phyloP scores from a whole-genome alignment of 2,888 invertebrate genomes.

The Chymomyza procnemis region DNA sequence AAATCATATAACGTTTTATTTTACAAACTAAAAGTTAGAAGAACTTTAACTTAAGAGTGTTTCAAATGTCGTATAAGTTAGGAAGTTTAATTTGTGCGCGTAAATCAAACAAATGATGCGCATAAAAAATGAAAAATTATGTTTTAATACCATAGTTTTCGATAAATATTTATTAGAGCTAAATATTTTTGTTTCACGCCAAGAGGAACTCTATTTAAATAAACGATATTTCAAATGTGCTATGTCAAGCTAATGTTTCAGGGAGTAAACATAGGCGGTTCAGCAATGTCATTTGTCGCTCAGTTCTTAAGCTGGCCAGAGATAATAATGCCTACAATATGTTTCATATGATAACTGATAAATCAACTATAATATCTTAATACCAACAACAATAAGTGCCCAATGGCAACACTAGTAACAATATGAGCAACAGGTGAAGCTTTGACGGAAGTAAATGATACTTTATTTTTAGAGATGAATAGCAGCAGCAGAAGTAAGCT shows the following conservation, averaged over 20 bases:
- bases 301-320: not conserved
- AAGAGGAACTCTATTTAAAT: not conserved
- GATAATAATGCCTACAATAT: not conserved
- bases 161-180: constrained; percentile 12
- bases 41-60: constrained; percentile 5
- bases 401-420: not conserved
- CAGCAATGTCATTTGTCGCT: not conserved
- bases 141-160: constrained; percentile 28
- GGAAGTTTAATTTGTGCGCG: constrained; percentile 3
- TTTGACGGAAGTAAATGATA: constrained; percentile 39
- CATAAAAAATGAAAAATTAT: constrained; percentile 44
- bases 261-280: not conserved
- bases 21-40: no score
- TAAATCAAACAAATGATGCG: constrained; percentile 39
- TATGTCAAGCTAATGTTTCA: not conserved
- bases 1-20: no score
- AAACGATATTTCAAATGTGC: not conserved
- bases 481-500: not conserved
- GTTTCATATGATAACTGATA: not conserved
- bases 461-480: constrained; percentile 16
- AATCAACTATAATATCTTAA: not conserved
- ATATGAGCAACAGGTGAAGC: not conserved
- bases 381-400: not conserved
- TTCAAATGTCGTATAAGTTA: not conserved
- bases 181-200: constrained; percentile 2